Conservation (phyloP, 2,888 invertebrate species). For the Tachina fera region DNA sequence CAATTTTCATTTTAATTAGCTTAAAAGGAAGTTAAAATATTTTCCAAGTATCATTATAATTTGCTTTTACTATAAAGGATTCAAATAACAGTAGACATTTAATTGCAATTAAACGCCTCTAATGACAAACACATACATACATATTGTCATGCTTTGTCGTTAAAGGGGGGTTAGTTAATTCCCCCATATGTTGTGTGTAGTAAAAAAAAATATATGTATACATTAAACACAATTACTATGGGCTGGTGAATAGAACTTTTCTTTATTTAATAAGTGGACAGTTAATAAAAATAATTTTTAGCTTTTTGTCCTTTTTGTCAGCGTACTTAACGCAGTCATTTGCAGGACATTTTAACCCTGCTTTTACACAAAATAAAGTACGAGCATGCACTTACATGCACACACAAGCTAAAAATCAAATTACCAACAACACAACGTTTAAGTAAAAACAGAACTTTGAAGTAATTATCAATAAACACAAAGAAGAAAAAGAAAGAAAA, state of each 20-base stretch:
- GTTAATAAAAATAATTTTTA: constrained; percentile 67
- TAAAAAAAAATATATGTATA: constrained; percentile 14
- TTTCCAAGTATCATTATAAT: constrained; percentile 45
- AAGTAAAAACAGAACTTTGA: constrained; percentile 52
- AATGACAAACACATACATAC: constrained; percentile 60
- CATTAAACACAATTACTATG: constrained; percentile 33
- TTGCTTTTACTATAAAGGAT: constrained; percentile 23
- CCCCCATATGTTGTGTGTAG: constrained; percentile 55
- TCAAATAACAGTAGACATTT: constrained; percentile 46
- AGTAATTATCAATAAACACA: constrained; percentile 65
- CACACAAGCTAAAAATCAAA: constrained; percentile 3
- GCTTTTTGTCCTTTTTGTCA: constrained; percentile 30
- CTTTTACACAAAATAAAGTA: background rate
- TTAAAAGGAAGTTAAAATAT: constrained; percentile 37
- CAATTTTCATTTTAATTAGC: constrained; percentile 56
- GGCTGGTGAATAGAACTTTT: constrained; percentile 5
- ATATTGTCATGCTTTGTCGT: background rate
- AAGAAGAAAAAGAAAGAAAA: constrained; percentile 32
- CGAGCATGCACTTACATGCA: background rate
- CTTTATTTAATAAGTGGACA: constrained; percentile 61
- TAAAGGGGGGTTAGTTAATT: background rate
- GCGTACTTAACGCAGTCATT: constrained; percentile 65
- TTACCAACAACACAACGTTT: constrained; percentile 33
- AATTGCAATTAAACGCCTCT: constrained; percentile 64
- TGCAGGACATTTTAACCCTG: constrained; percentile 62